Percentiles rank a stretch among this genome's conserved stretches.
These are phyloP conservation scores for Holcopasites calliopsidis DNA, from an alignment of 1,140 invertebrate genomes.

Conservation along the genomic window DNA sequence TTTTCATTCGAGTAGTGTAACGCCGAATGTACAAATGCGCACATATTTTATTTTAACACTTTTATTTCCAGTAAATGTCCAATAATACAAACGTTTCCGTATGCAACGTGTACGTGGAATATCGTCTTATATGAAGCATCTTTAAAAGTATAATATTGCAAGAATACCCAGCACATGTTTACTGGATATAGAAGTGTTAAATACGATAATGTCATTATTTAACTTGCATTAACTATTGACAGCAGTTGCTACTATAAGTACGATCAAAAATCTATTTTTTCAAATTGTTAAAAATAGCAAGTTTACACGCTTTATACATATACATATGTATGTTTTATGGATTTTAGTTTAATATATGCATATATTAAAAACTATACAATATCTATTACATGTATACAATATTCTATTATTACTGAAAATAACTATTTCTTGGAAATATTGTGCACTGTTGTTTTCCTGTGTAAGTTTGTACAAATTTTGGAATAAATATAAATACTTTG, in stretches of 20 bases:
- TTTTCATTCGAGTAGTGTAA: background rate
- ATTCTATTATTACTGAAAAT: no score
- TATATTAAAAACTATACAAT: no score
- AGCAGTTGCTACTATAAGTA: constrained; percentile 1
- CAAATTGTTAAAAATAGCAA: background rate
- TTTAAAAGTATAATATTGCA: background rate
- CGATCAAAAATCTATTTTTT: constrained; percentile 12
- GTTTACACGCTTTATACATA: background rate
- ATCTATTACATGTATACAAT: no score
- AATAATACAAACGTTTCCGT: background rate
- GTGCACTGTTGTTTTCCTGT: background rate
- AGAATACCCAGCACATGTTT: constrained; percentile 13
- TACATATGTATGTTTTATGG: no score
- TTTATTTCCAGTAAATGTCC: constrained; percentile 3
- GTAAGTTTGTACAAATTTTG: constrained; percentile 3
- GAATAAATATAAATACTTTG: constrained; percentile 7
- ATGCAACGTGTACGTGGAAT: background rate
- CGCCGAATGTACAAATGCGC: background rate
- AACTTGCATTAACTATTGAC: background rate
- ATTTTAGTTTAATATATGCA: constrained; percentile 4
- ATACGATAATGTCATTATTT: constrained; percentile 5
- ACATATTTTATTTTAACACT: background rate
- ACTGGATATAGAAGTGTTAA: background rate
- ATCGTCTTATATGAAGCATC: background rate
- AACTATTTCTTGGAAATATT: constrained; percentile 1